Evolutionary conservation across 1,140 invertebrate genomes (phyloP), one percentile per base, ranked within the genome.

Genomic region (Palaemon carinicauda): DNA sequence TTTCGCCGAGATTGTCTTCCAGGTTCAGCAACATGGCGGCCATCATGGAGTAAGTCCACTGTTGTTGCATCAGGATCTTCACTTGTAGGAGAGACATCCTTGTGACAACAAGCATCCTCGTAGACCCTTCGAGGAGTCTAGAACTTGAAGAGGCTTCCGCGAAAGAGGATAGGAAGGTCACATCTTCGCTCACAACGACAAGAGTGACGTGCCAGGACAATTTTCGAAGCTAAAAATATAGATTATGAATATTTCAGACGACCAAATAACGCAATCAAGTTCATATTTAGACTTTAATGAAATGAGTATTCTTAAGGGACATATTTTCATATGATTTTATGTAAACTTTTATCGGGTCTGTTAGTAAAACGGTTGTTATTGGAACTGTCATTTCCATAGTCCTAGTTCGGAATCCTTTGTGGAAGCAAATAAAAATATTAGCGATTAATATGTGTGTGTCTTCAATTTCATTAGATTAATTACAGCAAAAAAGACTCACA

Each of bases 41-140:
- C 79, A 80, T 80, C 79, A 80, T 80, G 17, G 79, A 65, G 33
- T 65, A 80, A n/a, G 79, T 29, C 79, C 79, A 80, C 29, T 80
- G 56, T 10, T 17, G 17, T 14, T 5, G 24, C 27, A 65, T 31
- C 1, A 53, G 0, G 27, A 31, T 17, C 56, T 21, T 24, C 29
- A 80, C 29, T 0, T 60, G 27, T 21, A 29, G 14, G 19, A 69
- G 54, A 19, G 56, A n/a, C 7, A 80, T 29, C 19, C 29, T 19
- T 15, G 79, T 80, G 29, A 80, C 14, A 1, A 41, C 79, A 4
- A 80, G 79, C 29, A 80, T 24, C 56, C 79, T 52, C 31, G 79
- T 80, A 21, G 54, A 29, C 54, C 79, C 56, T 3, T 41, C 77
- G n/a, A 79, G 24, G 51, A 79, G 77, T 50, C 77, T 41, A 12